Evolutionary conservation across 1,140 invertebrate genomes (phyloP).

Genomic region (Apis florea): DNA sequence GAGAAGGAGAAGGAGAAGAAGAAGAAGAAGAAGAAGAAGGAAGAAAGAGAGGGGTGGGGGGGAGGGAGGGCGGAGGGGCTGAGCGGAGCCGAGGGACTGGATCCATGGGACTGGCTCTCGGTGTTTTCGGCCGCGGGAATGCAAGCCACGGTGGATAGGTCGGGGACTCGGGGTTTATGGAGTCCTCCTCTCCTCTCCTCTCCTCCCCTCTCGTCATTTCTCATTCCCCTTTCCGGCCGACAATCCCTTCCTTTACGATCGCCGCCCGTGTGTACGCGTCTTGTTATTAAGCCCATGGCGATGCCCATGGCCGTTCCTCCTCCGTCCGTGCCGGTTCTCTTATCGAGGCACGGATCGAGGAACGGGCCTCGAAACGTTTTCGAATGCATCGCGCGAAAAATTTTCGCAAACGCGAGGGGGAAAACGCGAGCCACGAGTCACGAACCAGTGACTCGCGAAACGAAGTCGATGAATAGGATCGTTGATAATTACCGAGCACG

Average conservation of each 20-base stretch:
- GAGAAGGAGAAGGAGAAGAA: too few species aligned
- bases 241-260: slow-evolving; percentile 37
- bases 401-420: background rate
- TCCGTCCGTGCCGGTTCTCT: background rate
- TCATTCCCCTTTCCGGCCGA: slow-evolving; percentile 1
- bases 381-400: background rate
- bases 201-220: background rate
- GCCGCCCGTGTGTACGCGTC: slow-evolving; percentile 55
- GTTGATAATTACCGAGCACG: slow-evolving; percentile 51
- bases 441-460: slow-evolving; percentile 46
- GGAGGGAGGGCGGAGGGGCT: slow-evolving; percentile 9
- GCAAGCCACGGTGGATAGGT: slow-evolving; percentile 50
- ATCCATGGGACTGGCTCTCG: slow-evolving; percentile 48
- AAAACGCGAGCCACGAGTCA: slow-evolving; percentile 9
- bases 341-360: background rate
- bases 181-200: slow-evolving; percentile 27
- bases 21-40: background rate
- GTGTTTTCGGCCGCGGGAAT: slow-evolving; percentile 66
- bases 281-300: slow-evolving; percentile 57
- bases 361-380: background rate
- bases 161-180: slow-evolving; percentile 64
- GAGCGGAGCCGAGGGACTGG: slow-evolving; percentile 43
- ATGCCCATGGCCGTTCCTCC: slow-evolving; percentile 43
- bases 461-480: slow-evolving; percentile 49
- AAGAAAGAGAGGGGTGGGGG: background rate